Percentiles rank a stretch among this genome's conserved stretches.
These are phyloP conservation scores for Phyllostomus hastatus DNA, from an alignment of 2,113 vertebrate genomes.

Conservation along the genomic window DNA sequence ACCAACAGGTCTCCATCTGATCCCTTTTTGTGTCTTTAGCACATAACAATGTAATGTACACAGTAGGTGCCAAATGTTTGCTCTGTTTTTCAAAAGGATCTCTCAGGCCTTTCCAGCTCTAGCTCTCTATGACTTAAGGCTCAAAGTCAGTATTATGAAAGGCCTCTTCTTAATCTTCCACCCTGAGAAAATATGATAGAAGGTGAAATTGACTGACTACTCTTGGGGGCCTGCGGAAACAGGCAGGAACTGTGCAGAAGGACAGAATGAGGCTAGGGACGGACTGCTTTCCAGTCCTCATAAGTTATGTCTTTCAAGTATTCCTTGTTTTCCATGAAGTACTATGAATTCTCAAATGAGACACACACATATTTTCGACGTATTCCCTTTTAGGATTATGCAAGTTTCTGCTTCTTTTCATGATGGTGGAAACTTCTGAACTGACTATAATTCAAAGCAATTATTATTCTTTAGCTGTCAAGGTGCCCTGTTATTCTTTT, in stretches of 20 bases:
- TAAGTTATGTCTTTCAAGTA: background rate
- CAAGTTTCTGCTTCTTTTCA: constrained; percentile 52
- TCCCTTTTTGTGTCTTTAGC: background rate
- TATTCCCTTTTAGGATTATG: constrained; percentile 49
- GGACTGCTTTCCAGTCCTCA: background rate
- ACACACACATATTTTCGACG: constrained; percentile 17
- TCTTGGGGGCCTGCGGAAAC: background rate
- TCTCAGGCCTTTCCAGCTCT: background rate
- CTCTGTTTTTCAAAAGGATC: background rate
- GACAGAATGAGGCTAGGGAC: background rate
- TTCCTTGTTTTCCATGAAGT: background rate
- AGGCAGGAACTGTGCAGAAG: background rate
- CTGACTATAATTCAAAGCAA: constrained; percentile 64
- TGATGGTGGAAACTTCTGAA: constrained; percentile 46
- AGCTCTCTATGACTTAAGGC: background rate
- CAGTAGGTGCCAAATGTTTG: background rate
- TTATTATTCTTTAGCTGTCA: constrained; percentile 64
- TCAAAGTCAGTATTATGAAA: background rate
- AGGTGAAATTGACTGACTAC: background rate
- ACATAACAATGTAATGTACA: background rate
- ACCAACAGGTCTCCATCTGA: background rate
- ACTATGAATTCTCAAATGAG: background rate
- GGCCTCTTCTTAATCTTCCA: background rate
- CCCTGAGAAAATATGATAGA: background rate
- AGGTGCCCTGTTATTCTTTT: constrained; percentile 57